These are phyloP conservation scores for Macrostomum cliftonense DNA, from an alignment of 2,888 invertebrate genomes.

Conservation along the genomic window DNA sequence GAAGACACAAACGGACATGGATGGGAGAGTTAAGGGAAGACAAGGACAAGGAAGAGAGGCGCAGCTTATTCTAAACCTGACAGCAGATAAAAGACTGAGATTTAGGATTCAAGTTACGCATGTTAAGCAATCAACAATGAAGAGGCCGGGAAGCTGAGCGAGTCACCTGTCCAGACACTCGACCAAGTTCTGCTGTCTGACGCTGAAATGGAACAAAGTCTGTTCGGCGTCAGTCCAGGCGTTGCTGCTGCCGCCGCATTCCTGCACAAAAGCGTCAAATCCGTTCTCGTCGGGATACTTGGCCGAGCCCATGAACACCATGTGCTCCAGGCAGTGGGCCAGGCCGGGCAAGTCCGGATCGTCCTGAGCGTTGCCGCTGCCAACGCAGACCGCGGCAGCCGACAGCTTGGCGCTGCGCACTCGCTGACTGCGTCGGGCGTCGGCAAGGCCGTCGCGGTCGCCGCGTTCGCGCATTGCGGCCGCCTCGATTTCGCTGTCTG, in stretches of 20 bases:
- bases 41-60: too few relatives aligned
- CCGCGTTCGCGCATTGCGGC: too few relatives aligned
- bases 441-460: too few relatives aligned
- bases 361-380: conserved; percentile 24
- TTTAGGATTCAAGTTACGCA: too few relatives aligned
- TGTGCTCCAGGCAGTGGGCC: conserved; percentile 34
- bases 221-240: conserved; percentile 66
- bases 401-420: conserved; percentile 16
- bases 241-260: conserved; percentile 62
- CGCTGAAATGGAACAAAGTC: not conserved
- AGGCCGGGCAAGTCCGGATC: conserved; percentile 33
- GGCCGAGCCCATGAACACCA: conserved; percentile 82
- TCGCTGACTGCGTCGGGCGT: too few relatives aligned
- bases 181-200: not conserved
- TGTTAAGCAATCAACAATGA: not conserved
- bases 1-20: too few relatives aligned
- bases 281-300: conserved; percentile 69
- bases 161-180: not conserved
- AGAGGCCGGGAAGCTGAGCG: not conserved
- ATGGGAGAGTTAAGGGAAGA: too few relatives aligned
- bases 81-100: too few relatives aligned
- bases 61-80: too few relatives aligned
- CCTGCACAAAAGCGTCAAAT: conserved; percentile 53
- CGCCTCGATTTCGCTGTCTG: too few relatives aligned
- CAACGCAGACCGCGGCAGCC: conserved; percentile 26